Evolutionary conservation across 2,888 invertebrate species (phyloP).

Genomic region (Argyresthia albistria): DNA sequence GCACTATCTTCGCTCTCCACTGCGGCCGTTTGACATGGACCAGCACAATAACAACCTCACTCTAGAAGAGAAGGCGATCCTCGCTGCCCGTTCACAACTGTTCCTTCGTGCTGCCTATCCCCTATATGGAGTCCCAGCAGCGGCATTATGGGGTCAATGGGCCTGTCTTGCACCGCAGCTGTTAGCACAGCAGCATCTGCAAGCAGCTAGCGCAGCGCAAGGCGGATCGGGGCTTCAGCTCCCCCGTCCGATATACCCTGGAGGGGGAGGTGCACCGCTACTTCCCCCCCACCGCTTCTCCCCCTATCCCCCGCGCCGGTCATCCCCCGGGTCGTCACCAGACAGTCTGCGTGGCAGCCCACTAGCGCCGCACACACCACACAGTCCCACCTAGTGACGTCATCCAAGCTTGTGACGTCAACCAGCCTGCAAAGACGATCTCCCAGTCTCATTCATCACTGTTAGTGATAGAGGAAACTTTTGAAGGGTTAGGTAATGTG

Average conservation of each 20-base stretch:
- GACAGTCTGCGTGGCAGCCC: conserved; percentile 71
- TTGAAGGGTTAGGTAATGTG: not conserved
- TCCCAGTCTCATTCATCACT: not conserved
- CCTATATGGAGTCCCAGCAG: conserved; percentile 62
- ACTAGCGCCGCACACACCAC: conserved; percentile 51
- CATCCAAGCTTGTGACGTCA: too few species aligned
- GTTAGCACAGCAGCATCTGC: conserved; percentile 77
- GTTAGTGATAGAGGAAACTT: not conserved
- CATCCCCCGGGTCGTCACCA: conserved; percentile 72
- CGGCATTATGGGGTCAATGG: conserved; percentile 81
- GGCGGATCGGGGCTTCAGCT: conserved; percentile 54
- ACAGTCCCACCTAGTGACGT: conserved; percentile 56
- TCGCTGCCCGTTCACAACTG: conserved; percentile 83
- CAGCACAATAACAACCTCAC: conserved; percentile 80
- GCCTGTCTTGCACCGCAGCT: conserved; percentile 77
- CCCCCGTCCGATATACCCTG: conserved; percentile 65
- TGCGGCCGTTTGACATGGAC: conserved; percentile 82
- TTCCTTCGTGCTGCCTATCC: conserved; percentile 81
- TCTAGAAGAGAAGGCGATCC: conserved; percentile 82
- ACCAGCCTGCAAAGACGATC: not conserved
- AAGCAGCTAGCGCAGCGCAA: conserved; percentile 35
- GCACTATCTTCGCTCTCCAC: conserved; percentile 83
- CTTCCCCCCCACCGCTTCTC: conserved; percentile 65
- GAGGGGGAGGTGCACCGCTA: conserved; percentile 25
- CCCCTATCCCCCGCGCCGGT: conserved; percentile 67